These are phyloP conservation scores for Coregonus ussuriensis DNA, from an alignment of 2,797 vertebrate species.

Conservation along the genomic window DNA sequence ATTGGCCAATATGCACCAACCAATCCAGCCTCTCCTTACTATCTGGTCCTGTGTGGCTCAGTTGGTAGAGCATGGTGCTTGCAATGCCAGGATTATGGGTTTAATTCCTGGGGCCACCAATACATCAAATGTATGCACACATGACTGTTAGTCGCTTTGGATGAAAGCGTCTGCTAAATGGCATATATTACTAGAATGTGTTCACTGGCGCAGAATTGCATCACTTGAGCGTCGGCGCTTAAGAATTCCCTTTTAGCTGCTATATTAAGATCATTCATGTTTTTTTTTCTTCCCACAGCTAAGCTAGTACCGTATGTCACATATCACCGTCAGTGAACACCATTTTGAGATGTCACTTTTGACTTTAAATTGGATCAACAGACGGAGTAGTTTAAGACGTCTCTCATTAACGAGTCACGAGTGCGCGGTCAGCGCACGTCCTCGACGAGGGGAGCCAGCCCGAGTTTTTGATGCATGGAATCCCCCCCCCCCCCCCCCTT, in stretches of 20 bases:
- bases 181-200: background rate
- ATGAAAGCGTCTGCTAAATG: too few relatives aligned
- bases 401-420: background rate
- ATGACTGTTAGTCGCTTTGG: too few relatives aligned
- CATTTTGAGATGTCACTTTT: background rate
- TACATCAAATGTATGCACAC: too few relatives aligned
- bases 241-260: background rate
- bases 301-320: background rate
- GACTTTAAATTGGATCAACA: background rate
- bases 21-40: background rate
- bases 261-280: background rate
- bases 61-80: too few relatives aligned
- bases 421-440: background rate
- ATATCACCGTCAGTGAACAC: background rate
- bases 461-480: background rate
- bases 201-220: background rate
- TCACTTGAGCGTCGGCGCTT: background rate
- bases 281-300: background rate
- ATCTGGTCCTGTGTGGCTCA: background rate
- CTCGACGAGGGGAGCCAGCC: background rate
- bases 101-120: too few relatives aligned
- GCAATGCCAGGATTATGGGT: too few relatives aligned
- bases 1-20: background rate
- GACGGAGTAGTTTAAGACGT: background rate
- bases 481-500: background rate